These are phyloP conservation scores for Papilio helenus DNA, from an alignment of 1,140 invertebrate species.

Conservation along the genomic window DNA sequence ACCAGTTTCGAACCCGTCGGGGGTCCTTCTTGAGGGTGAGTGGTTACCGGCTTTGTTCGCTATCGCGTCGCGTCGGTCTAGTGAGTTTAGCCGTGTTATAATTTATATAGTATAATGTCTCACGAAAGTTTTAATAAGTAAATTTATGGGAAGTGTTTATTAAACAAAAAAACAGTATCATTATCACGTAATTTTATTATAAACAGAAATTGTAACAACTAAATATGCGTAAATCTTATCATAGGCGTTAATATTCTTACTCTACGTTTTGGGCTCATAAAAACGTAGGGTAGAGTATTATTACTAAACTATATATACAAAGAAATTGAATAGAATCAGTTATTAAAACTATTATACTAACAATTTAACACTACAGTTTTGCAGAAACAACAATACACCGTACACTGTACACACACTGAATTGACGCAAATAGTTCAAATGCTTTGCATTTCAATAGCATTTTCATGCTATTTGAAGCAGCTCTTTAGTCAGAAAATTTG, in stretches of 20 bases:
- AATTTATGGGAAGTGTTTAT: too few species aligned
- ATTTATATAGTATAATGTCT: too few species aligned
- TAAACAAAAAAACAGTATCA: not conserved
- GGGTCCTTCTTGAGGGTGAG: too few species aligned
- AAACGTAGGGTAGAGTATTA: constrained; percentile 72
- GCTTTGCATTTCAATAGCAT: constrained; percentile 69
- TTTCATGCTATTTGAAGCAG: constrained; percentile 78
- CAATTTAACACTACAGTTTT: not conserved
- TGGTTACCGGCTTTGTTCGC: too few species aligned
- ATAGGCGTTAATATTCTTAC: constrained; percentile 55
- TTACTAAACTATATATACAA: constrained; percentile 63
- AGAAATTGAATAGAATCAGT: constrained; percentile 41
- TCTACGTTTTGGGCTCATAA: constrained; percentile 78
- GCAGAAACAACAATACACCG: constrained; percentile 55
- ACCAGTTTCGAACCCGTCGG: too few species aligned
- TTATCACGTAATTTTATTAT: constrained; percentile 57
- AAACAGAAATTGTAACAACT: constrained; percentile 55
- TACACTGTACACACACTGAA: constrained; percentile 9
- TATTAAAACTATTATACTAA: constrained; percentile 38
- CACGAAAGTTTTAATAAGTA: too few species aligned
- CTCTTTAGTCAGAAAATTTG: constrained; percentile 81
- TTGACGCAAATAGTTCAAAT: constrained; percentile 53
- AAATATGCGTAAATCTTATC: constrained; percentile 43
- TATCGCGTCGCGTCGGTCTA: too few species aligned
- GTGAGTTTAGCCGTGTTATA: too few species aligned